Evolutionary conservation across 2,113 vertebrate species (phyloP).

Genomic region (Panurus biarmicus): DNA sequence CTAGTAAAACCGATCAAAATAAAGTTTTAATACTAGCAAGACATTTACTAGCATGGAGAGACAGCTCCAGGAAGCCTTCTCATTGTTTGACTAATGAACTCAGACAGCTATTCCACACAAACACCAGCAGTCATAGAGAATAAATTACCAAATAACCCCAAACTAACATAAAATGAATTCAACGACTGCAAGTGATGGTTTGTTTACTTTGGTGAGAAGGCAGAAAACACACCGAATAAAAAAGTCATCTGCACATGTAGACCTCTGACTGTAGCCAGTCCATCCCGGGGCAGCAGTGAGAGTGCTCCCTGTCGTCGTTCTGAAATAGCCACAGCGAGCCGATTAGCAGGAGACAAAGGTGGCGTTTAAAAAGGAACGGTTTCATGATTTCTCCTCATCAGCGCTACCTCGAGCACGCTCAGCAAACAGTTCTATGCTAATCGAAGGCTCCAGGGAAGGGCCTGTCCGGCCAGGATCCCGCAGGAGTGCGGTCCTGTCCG

Average conservation of each 20-base stretch:
- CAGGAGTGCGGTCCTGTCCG: not conserved
- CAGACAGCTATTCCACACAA: not conserved
- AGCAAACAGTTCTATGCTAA: not conserved
- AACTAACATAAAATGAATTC: not conserved
- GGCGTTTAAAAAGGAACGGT: not conserved
- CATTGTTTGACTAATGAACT: not conserved
- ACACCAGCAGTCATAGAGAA: conserved; percentile 5
- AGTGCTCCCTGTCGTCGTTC: not conserved
- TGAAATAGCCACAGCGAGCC: not conserved
- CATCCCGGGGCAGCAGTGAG: not conserved
- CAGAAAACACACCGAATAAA: not conserved
- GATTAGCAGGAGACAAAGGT: not conserved
- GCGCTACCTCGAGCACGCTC: not conserved
- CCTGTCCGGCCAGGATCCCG: not conserved
- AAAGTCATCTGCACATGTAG: not conserved
- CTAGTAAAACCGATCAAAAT: not conserved
- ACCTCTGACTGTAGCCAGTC: not conserved
- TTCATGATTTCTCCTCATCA: not conserved
- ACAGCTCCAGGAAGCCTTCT: not conserved
- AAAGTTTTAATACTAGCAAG: not conserved
- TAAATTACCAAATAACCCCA: not conserved
- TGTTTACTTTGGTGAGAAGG: not conserved
- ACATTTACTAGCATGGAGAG: not conserved
- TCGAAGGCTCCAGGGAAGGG: fast-evolving
- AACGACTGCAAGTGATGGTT: not conserved